A percentile compares a stretch with the other conserved stretches of the same genome.
Conservation (phyloP, 2,888 invertebrate species). For the Diadegma fenestrale region DNA sequence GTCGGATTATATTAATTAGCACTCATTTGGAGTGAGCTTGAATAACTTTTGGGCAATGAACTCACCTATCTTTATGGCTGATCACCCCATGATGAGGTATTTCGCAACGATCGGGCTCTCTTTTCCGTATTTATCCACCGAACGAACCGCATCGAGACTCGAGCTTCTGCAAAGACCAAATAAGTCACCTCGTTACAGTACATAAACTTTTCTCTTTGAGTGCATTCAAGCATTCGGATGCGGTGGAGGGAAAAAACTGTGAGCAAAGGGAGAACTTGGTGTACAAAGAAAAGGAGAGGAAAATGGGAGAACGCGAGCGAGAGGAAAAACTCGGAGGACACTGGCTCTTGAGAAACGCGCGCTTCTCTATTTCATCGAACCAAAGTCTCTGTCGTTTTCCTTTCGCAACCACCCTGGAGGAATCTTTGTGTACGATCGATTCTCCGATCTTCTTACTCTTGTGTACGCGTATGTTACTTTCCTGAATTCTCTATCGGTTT, state of each 20-base stretch:
- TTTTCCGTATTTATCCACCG: slow-evolving; percentile 45
- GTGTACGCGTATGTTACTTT: slow-evolving; percentile 36
- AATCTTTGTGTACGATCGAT: slow-evolving; percentile 56
- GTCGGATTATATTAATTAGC: neutral
- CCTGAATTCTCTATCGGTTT: slow-evolving; percentile 38
- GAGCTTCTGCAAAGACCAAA: slow-evolving; percentile 56
- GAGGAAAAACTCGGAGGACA: neutral
- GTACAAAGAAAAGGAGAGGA: slow-evolving; percentile 50
- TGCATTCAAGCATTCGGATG: slow-evolving; percentile 37
- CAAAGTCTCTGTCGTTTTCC: slow-evolving; percentile 39
- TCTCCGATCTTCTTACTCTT: slow-evolving; percentile 23
- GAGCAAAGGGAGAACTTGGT: slow-evolving; percentile 28
- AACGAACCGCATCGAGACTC: slow-evolving; percentile 32
- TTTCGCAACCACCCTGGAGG: slow-evolving; percentile 33
- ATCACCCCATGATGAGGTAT: slow-evolving; percentile 58
- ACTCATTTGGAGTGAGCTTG: neutral
- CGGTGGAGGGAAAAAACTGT: slow-evolving; percentile 39
- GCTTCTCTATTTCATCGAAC: slow-evolving; percentile 39
- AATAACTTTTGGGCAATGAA: neutral
- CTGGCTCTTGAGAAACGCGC: slow-evolving; percentile 18
- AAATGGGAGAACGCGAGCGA: neutral
- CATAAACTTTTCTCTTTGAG: slow-evolving; percentile 61
- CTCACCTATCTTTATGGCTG: slow-evolving; percentile 28
- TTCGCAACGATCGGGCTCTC: slow-evolving; percentile 2
- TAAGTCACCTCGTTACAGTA: slow-evolving; percentile 63